Base-by-base conservation (phyloP, 2,113 vertebrate species). In the Cyprinus carpio region DNA sequence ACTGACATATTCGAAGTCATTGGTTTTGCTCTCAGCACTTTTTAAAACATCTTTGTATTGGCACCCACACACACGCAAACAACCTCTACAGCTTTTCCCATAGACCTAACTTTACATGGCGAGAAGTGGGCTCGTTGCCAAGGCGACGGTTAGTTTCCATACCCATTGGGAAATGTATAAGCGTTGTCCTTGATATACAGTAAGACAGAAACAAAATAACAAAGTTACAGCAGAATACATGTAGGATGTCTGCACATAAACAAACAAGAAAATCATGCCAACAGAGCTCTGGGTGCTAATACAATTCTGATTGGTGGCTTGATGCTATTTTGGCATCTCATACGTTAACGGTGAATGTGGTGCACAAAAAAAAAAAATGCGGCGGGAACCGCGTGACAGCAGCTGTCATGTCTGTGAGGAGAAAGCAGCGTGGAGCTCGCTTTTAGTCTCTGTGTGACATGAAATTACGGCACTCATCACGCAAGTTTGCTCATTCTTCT, bases 101-200 rank as follows among this genome's bases (percentile, higher is more conserved):
- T 40, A 37, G 34, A 37, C 34, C 34, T n/a, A n/a, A n/a, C n/a
- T n/a, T n/a, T 77, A 64, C 8, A 9, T 54, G 62, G 64, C 5
- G 7, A 37, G 31, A 34, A 11, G 46, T 62, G 74, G 71, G 54
- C 78, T 75, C 3, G 71, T 88, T 84, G 60, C 84, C 81, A 84
- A 84, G 85, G 62, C 13, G 77, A 88, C 71, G 58, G 82, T 60
- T 84, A 77, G 78, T 78, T 78, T 56, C 37, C 49, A 81, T 77
- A 82, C 37, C 67, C 51, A 56, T 81, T 54, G 29, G 71, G 29
- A 23, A 75, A 81, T 71, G 60, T 56, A 75, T 71, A 84, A 51
- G 25, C 78, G 2, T n/a, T 46, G 49, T 40, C 34, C 6, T 46
- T 60, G 31, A 51, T 60, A 29, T 34, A 20, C 46, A 85, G 43